Evolutionary conservation across 2,888 invertebrate species (phyloP).

Genomic region (Microplitis manilae): DNA sequence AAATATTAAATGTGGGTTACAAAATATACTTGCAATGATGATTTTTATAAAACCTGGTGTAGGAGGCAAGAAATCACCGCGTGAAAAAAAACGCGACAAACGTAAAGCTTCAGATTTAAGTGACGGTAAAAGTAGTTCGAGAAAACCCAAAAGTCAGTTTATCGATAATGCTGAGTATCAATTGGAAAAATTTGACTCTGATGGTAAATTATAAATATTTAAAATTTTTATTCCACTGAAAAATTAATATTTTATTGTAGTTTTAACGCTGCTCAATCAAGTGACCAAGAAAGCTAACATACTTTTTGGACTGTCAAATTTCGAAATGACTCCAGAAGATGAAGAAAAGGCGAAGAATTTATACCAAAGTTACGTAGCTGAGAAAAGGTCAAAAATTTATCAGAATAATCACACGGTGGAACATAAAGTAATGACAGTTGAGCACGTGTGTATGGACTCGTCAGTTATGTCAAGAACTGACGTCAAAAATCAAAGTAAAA

Average conservation of each 20-base stretch:
- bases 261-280: constrained; percentile 56
- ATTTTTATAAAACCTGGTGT: constrained; percentile 60
- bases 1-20: constrained; percentile 75
- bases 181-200: constrained; percentile 51
- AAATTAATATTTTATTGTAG: constrained; percentile 43
- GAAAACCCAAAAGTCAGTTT: constrained; percentile 33
- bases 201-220: constrained; percentile 49
- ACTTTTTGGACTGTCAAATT: constrained; percentile 59
- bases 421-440: constrained; percentile 56
- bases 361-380: constrained; percentile 63
- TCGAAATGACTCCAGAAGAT: constrained; percentile 58
- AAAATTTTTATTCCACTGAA: not conserved
- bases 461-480: constrained; percentile 74
- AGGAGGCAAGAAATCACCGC: constrained; percentile 35
- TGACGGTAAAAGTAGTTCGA: constrained; percentile 41
- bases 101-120: constrained; percentile 35
- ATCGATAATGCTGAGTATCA: constrained; percentile 20
- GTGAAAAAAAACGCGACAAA: constrained; percentile 40
- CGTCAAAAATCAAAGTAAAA: constrained; percentile 74
- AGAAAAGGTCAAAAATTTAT: constrained; percentile 57
- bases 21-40: constrained; percentile 75
- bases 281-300: constrained; percentile 58
- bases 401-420: constrained; percentile 53
- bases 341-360: constrained; percentile 59
- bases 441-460: constrained; percentile 74